These are phyloP conservation scores for Myotis vivesi DNA, from an alignment of 2,797 vertebrate species.

Conservation along the genomic window DNA sequence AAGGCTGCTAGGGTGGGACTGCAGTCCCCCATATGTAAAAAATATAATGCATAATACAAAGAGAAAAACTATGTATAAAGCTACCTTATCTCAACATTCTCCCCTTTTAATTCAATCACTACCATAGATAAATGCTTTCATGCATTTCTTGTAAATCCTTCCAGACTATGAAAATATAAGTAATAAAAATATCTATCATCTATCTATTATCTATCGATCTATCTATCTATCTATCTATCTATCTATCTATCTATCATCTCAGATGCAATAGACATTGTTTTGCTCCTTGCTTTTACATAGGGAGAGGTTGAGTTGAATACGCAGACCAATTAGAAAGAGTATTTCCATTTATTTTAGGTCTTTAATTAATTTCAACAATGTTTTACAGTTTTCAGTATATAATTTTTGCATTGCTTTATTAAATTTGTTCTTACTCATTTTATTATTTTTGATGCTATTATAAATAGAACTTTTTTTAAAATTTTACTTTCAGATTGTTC, in stretches of 20 bases:
- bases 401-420: not conserved
- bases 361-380: not conserved
- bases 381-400: not conserved
- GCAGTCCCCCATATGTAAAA: not conserved
- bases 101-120: not conserved
- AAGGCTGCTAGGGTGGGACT: not conserved
- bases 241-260: not conserved
- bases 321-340: not conserved
- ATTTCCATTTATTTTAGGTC: not conserved
- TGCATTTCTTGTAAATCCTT: not conserved
- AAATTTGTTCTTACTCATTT: not conserved
- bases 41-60: not conserved
- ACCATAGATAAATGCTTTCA: not conserved
- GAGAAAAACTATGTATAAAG: not conserved
- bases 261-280: not conserved
- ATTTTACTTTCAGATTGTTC: not conserved
- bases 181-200: not conserved
- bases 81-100: not conserved
- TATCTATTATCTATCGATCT: not conserved
- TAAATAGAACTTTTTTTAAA: not conserved
- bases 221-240: not conserved
- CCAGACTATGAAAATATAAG: not conserved
- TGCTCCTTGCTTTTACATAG: not conserved
- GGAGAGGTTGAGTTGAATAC: not conserved
- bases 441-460: not conserved